Conservation (phyloP, 2,113 vertebrate genomes). For the Ramphastos sulfuratus region DNA sequence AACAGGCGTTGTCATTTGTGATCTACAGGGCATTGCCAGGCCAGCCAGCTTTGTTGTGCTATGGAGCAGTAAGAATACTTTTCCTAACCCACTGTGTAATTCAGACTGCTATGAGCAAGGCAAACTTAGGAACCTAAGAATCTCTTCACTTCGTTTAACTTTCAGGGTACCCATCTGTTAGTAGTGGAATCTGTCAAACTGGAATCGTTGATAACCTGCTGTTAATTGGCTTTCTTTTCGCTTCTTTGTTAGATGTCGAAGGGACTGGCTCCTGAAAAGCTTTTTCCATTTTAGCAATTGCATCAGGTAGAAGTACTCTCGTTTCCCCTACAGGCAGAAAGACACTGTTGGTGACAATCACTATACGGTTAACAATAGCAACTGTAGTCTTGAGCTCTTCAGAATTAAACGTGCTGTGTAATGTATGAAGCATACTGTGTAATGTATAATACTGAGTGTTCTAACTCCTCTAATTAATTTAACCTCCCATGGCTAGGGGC, state of each 20-base stretch:
- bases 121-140: neutral
- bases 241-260: neutral
- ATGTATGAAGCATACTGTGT: neutral
- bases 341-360: neutral
- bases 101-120: neutral
- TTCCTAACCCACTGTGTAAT: neutral
- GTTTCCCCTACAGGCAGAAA: neutral
- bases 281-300: neutral
- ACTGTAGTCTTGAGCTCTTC: neutral
- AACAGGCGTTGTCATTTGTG: neutral
- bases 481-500: neutral
- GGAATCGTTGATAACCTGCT: neutral
- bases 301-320: neutral
- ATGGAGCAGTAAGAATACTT: neutral
- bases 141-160: neutral
- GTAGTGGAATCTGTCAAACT: neutral
- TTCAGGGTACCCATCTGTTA: neutral
- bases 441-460: neutral
- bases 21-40: neutral
- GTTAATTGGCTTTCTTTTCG: neutral
- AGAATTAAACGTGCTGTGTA: neutral
- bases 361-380: neutral
- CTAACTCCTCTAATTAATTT: constrained; percentile 28
- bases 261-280: neutral
- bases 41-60: neutral